Percentiles rank a stretch among this genome's conserved stretches.
These are phyloP conservation scores for Lutraria lutraria DNA, from an alignment of 2,888 invertebrate genomes.

Conservation along the genomic window DNA sequence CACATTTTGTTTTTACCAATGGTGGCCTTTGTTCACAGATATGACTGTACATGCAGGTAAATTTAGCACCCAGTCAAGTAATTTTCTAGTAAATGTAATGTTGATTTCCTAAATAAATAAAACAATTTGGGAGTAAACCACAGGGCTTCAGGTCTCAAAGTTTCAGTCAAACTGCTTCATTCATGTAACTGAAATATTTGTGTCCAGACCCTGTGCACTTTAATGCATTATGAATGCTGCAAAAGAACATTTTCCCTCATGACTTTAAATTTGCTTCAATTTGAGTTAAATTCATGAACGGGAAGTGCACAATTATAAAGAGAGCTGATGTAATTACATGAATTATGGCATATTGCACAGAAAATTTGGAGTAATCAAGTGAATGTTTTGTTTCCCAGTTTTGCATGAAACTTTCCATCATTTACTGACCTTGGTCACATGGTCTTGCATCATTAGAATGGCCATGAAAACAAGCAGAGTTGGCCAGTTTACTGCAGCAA, in stretches of 20 bases:
- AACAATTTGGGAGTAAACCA: too few relatives aligned
- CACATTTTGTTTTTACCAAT: too few relatives aligned
- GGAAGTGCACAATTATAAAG: neutral
- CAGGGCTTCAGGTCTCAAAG: too few relatives aligned
- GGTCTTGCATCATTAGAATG: neutral
- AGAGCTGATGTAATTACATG: neutral
- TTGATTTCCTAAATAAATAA: too few relatives aligned
- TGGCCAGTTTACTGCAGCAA: neutral
- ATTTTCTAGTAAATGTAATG: too few relatives aligned
- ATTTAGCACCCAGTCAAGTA: too few relatives aligned
- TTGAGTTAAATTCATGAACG: neutral
- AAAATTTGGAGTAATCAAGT: neutral
- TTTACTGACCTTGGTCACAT: constrained; percentile 4
- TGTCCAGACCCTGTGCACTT: neutral
- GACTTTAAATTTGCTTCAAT: neutral
- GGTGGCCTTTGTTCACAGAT: too few relatives aligned
- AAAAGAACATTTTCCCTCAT: neutral
- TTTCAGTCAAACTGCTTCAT: too few relatives aligned
- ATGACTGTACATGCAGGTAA: too few relatives aligned
- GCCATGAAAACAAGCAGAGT: neutral
- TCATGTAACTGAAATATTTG: too few relatives aligned
- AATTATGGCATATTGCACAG: neutral
- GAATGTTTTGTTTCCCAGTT: neutral
- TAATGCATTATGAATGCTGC: neutral
- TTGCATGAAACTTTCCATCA: constrained; percentile 5